phyloP scores from a whole-genome alignment of 2,888 invertebrate species.

The Sabatieria punctata region DNA sequence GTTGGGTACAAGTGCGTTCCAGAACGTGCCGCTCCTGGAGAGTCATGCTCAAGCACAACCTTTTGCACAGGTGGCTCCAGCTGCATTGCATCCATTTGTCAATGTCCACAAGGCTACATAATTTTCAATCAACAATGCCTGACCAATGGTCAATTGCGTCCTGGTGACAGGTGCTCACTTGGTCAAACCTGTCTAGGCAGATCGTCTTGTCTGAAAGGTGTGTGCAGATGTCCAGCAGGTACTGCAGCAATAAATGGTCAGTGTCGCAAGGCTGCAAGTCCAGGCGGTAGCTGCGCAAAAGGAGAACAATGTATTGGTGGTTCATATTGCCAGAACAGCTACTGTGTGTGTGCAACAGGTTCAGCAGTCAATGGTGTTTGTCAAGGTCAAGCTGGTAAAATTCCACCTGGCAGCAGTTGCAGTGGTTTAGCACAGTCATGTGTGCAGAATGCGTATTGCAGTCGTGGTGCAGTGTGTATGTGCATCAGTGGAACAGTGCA shows the following conservation, averaged over 20 bases:
- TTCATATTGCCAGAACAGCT: background rate
- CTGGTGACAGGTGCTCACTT: background rate
- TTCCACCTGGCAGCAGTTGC: background rate
- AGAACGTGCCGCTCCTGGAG: background rate
- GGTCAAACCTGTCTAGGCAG: background rate
- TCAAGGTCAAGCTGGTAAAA: background rate
- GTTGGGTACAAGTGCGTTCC: background rate
- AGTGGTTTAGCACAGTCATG: background rate
- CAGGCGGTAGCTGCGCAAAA: background rate
- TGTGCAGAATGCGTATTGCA: background rate
- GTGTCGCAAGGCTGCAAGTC: background rate
- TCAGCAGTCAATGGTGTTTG: background rate
- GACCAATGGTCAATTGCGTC: background rate
- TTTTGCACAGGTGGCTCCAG: constrained; percentile 1
- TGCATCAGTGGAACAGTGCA: background rate
- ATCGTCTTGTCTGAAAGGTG: background rate
- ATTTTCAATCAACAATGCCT: background rate
- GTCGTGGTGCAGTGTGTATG: background rate
- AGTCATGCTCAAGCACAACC: no score
- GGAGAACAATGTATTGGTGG: background rate
- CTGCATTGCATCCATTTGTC: background rate
- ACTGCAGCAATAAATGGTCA: background rate
- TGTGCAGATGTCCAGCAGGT: constrained; percentile 1
- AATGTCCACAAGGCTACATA: background rate
- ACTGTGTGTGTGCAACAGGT: background rate